A percentile compares a stretch with the other conserved stretches of the same genome.
These are phyloP conservation scores for Syngnathus typhle DNA, from an alignment of 2,113 vertebrate genomes.

Conservation along the genomic window DNA sequence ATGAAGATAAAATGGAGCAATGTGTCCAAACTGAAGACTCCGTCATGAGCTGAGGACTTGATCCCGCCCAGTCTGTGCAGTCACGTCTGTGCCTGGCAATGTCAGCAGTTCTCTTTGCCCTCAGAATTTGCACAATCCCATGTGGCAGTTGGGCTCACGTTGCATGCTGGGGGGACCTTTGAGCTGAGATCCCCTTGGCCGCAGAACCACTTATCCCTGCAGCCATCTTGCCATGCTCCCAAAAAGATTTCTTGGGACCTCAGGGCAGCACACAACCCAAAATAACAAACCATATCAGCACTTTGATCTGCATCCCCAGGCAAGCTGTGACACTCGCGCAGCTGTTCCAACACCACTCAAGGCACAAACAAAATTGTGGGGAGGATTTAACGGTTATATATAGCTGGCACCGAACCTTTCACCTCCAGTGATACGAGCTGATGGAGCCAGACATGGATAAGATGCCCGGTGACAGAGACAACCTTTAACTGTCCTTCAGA, in stretches of 20 bases:
- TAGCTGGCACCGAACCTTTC: slow-evolving; percentile 45
- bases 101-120: slow-evolving; percentile 50
- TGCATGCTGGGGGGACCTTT: slow-evolving; percentile 56
- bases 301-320: slow-evolving; percentile 64
- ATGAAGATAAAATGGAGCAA: slow-evolving; percentile 18
- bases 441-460: slow-evolving; percentile 59
- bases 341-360: slow-evolving; percentile 58
- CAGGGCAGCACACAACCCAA: slow-evolving; percentile 48
- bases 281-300: slow-evolving; percentile 69
- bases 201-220: slow-evolving; percentile 10
- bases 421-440: slow-evolving; percentile 55
- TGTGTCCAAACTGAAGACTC: slow-evolving; percentile 19
- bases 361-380: slow-evolving; percentile 48
- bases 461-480: slow-evolving; percentile 42
- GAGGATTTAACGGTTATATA: slow-evolving; percentile 45
- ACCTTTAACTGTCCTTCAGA: slow-evolving; percentile 58
- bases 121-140: slow-evolving; percentile 44
- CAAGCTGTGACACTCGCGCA: slow-evolving; percentile 65
- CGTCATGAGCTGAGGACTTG: slow-evolving; percentile 28
- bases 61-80: slow-evolving; percentile 26
- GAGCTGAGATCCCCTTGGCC: slow-evolving; percentile 40
- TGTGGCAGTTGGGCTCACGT: slow-evolving; percentile 52
- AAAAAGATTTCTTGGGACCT: slow-evolving; percentile 36
- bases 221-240: slow-evolving; percentile 43
- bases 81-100: slow-evolving; percentile 36